Conservation (phyloP, 2,888 invertebrate species). For the Sepioteuthis lessoniana region DNA sequence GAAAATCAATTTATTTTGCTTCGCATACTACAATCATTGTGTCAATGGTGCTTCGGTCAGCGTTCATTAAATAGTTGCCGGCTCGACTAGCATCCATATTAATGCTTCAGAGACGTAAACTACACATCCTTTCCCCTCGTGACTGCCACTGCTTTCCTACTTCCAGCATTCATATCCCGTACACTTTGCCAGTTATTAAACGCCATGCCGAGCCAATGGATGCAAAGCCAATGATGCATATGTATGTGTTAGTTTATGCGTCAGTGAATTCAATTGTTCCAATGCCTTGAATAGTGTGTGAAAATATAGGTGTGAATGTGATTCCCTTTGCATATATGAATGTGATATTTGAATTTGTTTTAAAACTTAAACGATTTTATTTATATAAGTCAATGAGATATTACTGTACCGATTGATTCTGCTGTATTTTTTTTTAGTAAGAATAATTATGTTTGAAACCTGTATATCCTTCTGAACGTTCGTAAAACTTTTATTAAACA, state of each 20-base stretch:
- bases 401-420: background rate
- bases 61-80: background rate
- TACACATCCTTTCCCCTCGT: background rate
- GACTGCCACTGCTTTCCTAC: background rate
- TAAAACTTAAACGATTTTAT: background rate
- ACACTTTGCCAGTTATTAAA: background rate
- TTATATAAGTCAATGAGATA: background rate
- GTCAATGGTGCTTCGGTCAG: background rate
- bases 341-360: background rate
- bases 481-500: background rate
- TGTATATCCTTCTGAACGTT: background rate
- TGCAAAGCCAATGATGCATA: background rate
- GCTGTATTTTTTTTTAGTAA: background rate
- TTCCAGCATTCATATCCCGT: background rate
- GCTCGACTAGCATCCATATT: background rate
- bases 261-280: background rate
- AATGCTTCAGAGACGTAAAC: background rate
- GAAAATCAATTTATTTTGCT: constrained; percentile 4
- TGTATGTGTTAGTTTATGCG: constrained; percentile 4
- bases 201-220: background rate
- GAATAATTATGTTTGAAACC: background rate
- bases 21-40: constrained; percentile 2
- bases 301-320: background rate
- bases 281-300: background rate
- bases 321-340: background rate